Base-by-base conservation (phyloP, 2,888 invertebrate genomes). In the Seira ritae region DNA sequence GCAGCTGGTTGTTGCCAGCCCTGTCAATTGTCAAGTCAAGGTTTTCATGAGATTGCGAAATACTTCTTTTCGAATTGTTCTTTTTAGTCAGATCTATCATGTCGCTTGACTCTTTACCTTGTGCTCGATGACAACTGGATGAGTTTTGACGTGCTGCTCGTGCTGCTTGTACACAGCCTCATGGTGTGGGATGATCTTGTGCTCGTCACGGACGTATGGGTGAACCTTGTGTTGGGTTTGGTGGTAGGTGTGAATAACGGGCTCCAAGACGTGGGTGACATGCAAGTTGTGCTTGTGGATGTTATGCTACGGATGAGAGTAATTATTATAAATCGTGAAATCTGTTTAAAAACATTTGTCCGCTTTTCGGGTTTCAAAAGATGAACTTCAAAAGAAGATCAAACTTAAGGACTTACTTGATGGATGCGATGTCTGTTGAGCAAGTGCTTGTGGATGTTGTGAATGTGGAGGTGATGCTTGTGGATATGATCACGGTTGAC, bases 281-380 rank as follows among this genome's bases (percentile, higher is more conserved):
- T 87, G 86, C 46, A 85, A 60, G 72, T 87, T 87, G 77, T 87
- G 84, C 79, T 87, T 85, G 80, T 86, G 86, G 46, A 86, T 17
- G 65, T 86, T 85, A 84, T 86, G 86, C 81, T 87, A 46, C 10
- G 37, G 12, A 1, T 4, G 3, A 31, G 31, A 31, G 8, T n/a
- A 31, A 31, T 31, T 31, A 31, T 31, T 31, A 8, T 2, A n/a
- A n/a, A n/a, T n/a, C n/a, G n/a, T n/a, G n/a, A n/a, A n/a, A n/a
- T n/a, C n/a, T n/a, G n/a, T n/a, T n/a, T n/a, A n/a, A n/a, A n/a
- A n/a, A n/a, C n/a, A n/a, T n/a, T n/a, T n/a, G n/a, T n/a, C n/a
- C n/a, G n/a, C n/a, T n/a, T n/a, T n/a, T n/a, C n/a, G n/a, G n/a
- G n/a, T n/a, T n/a, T n/a, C n/a, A n/a, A n/a, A n/a, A n/a, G n/a